Conservation (phyloP, 2,888 invertebrate species). For the Perizoma flavofasciatum region DNA sequence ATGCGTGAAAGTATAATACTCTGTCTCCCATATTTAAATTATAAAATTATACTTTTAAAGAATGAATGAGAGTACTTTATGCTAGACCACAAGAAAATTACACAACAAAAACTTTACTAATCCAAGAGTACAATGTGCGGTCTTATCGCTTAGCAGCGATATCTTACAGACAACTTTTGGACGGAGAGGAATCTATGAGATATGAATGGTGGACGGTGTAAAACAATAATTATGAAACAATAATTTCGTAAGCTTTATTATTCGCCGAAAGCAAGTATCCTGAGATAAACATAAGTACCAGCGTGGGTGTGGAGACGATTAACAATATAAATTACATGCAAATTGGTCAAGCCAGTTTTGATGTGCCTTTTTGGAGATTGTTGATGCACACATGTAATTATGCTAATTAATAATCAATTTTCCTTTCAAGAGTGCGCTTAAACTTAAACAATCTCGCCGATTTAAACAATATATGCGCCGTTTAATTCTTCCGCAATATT, state of each 20-base stretch:
- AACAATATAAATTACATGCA: constrained; percentile 64
- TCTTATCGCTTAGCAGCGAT: too few relatives aligned
- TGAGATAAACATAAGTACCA: constrained; percentile 27
- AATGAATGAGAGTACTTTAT: too few relatives aligned
- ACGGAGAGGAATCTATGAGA: too few relatives aligned
- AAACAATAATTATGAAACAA: not conserved
- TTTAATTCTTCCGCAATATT: constrained; percentile 53
- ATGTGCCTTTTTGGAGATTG: constrained; percentile 63
- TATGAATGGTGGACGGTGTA: too few relatives aligned
- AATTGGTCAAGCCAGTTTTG: constrained; percentile 54
- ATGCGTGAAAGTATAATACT: too few relatives aligned
- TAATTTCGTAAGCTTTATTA: constrained; percentile 14
- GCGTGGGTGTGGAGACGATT: constrained; percentile 38
- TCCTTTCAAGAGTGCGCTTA: constrained; percentile 53
- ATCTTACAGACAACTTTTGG: too few relatives aligned
- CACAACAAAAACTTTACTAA: too few relatives aligned
- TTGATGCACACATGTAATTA: constrained; percentile 62
- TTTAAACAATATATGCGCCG: constrained; percentile 44
- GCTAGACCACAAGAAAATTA: too few relatives aligned
- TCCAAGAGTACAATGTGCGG: too few relatives aligned
- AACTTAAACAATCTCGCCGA: constrained; percentile 46
- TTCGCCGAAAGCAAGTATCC: constrained; percentile 17
- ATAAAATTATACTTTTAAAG: too few relatives aligned
- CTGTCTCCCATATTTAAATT: too few relatives aligned
- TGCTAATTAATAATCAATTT: constrained; percentile 72